phyloP scores from a whole-genome alignment of 2,797 vertebrate species.

The Euthynnus affinis region DNA sequence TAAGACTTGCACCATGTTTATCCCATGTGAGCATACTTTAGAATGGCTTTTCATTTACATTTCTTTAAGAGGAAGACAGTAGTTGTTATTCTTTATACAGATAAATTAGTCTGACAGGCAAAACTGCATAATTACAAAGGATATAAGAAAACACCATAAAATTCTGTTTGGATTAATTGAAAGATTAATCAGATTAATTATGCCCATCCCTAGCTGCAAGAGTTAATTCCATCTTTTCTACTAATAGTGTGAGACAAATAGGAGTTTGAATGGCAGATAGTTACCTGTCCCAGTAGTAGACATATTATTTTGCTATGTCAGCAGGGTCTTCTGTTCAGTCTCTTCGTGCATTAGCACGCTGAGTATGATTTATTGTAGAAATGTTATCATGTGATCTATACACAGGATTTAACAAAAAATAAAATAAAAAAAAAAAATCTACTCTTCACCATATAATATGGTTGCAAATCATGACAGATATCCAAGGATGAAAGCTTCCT shows the following conservation, averaged over 20 bases:
- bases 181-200: slow-evolving; percentile 32
- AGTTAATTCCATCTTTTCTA: slow-evolving; percentile 66
- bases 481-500: slow-evolving; percentile 72
- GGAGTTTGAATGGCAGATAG: slow-evolving; percentile 99
- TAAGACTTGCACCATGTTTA: not conserved
- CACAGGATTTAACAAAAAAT: slow-evolving; percentile 94
- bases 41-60: slow-evolving; percentile 10
- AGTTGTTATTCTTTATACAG: slow-evolving; percentile 11
- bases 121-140: not conserved
- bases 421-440: slow-evolving; percentile 82
- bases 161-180: slow-evolving; percentile 32
- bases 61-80: not conserved
- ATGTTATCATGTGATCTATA: slow-evolving; percentile 99
- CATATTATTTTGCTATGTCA: slow-evolving; percentile 99
- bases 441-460: slow-evolving; percentile 80
- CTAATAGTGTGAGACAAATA: slow-evolving; percentile 92
- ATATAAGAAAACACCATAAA: not conserved
- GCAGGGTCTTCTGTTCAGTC: slow-evolving; percentile 99
- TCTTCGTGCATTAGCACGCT: slow-evolving; percentile 99
- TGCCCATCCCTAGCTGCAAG: slow-evolving; percentile 74
- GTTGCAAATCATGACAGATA: slow-evolving; percentile 78
- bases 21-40: not conserved
- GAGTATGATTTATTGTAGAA: slow-evolving; percentile 99
- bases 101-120: not conserved
- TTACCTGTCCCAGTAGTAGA: slow-evolving; percentile 99